Evolutionary conservation across 1,140 invertebrate genomes (phyloP), one percentile per base, ranked within the genome.

Genomic region (Zaprionus gabonicus): DNA sequence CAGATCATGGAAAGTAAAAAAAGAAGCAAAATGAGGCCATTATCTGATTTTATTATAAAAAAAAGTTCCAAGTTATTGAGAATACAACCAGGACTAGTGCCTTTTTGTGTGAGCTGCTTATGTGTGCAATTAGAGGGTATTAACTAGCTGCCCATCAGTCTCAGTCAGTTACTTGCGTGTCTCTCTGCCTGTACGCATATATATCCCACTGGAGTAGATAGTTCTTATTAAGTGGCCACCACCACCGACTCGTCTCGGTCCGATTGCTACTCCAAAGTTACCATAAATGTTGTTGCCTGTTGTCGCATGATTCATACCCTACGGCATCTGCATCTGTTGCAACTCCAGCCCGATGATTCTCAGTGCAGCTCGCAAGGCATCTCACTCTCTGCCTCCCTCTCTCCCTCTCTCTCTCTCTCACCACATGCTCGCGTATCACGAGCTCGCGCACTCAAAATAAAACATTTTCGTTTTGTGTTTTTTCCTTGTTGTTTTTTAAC

Each of bases 371-470:
- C 46, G 12, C 46, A 13, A 51, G 17, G 17, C 23, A 51, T 13
- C 20, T 51, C 2, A 1, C 41, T 23, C 3, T 2, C 38, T 41
- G 1, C 15, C 38, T 41, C 36, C 36, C 44, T 17, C 44, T 20
- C 44, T 9, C 46, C n/a, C n/a, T n/a, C 7, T 34, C 9, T 23
- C 17, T 36, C n/a, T 58, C 17, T 34, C 68, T 76, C 75, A 69
- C 28, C 41, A 46, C 2, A 46, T 46, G 41, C 41, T 17, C 41
- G 60, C 51, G 53, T 71, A 71, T 76, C 59, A 58, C 34, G 41
- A 71, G 59, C 69, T 46, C 36, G 20, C 73, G 55, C 60, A 76
- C 73, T 76, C 68, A 76, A 76, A 76, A 76, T 76, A 71, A 65
- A 71, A 71, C 56, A 67, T 72, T 67, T 65, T 67, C 73, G 81